phyloP scores from a whole-genome alignment of 2,797 vertebrate genomes.

The Rhodeus uyekii region DNA sequence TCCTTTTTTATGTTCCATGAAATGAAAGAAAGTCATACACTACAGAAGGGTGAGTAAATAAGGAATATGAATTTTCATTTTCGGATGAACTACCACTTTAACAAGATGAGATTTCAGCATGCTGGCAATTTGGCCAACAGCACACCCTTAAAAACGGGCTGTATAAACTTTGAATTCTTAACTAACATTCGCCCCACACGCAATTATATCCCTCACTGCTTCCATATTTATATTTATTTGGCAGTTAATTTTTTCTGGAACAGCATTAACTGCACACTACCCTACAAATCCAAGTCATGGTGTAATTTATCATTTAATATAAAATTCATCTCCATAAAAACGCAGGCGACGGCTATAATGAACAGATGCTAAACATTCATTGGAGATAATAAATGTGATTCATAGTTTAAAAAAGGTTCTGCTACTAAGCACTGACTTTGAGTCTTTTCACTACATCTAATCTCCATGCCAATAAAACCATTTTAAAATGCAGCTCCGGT shows the following conservation, averaged over 20 bases:
- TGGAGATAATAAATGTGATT: slow-evolving; percentile 27
- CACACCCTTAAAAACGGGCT: neutral
- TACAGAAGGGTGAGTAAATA: neutral
- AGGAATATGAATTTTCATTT: neutral
- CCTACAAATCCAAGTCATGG: slow-evolving; percentile 1
- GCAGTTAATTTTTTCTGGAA: neutral
- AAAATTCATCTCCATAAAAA: slow-evolving; percentile 9
- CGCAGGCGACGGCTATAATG: neutral
- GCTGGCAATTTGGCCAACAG: neutral
- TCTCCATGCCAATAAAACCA: slow-evolving; percentile 21
- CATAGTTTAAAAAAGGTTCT: neutral
- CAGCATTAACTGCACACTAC: slow-evolving; percentile 17
- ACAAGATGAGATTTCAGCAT: neutral
- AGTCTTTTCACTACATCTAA: neutral
- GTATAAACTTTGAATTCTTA: slow-evolving; percentile 1
- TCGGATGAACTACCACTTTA: neutral
- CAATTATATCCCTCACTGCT: slow-evolving; percentile 3
- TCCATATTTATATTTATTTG: slow-evolving; percentile 28
- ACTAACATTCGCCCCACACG: neutral
- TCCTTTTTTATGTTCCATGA: neutral
- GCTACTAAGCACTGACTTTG: slow-evolving; percentile 9
- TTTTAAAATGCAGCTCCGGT: slow-evolving; percentile 3
- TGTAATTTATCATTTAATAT: slow-evolving; percentile 20
- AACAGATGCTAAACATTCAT: slow-evolving; percentile 40
- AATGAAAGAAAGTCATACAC: neutral